These are phyloP conservation scores for Sinosuthora webbiana DNA, from an alignment of 2,113 vertebrate genomes.

Conservation along the genomic window DNA sequence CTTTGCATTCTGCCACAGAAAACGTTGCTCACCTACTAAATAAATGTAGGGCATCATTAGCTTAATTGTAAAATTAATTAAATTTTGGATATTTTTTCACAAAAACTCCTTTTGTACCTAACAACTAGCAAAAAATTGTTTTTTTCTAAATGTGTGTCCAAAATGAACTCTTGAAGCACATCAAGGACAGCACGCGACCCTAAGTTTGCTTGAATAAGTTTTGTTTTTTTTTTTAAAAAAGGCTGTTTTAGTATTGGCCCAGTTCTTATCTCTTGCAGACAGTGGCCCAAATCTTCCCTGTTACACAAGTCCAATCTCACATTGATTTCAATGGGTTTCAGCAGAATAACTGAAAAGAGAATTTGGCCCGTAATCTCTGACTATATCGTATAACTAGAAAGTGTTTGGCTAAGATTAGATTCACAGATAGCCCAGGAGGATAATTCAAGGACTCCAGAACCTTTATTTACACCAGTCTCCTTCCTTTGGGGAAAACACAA, in stretches of 20 bases:
- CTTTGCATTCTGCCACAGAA: not conserved
- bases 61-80: not conserved
- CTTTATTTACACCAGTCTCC: not conserved
- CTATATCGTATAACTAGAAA: conserved; percentile 23
- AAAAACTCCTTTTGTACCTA: not conserved
- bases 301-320: conserved; percentile 45
- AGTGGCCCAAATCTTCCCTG: conserved; percentile 26
- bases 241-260: conserved; percentile 29
- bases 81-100: not conserved
- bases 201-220: not conserved
- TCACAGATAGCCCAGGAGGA: conserved; percentile 34
- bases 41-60: not conserved
- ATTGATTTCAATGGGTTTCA: conserved; percentile 57
- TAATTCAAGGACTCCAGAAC: conserved; percentile 42
- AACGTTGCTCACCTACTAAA: not conserved
- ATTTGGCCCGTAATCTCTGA: conserved; percentile 52
- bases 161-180: not conserved
- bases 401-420: conserved; percentile 55
- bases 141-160: not conserved
- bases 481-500: not conserved
- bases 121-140: not conserved
- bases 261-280: conserved; percentile 47
- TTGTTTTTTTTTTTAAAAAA: not conserved
- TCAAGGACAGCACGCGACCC: not conserved
- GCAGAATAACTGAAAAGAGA: conserved; percentile 32